phyloP scores from a whole-genome alignment of 2,113 vertebrate genomes.

The Phrynocephalus versicolor region DNA sequence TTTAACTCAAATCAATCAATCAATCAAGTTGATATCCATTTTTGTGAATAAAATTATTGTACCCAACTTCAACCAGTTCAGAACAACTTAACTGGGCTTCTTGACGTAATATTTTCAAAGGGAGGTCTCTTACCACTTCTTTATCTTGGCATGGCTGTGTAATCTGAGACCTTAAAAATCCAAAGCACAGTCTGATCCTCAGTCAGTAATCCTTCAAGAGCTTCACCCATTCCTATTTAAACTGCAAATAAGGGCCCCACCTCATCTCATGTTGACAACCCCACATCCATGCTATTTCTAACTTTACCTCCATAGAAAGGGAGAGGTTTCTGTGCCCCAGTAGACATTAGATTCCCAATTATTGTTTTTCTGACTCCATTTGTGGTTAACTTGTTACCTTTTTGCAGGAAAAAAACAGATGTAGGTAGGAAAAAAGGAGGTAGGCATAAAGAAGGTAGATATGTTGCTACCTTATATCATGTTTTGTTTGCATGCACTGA shows the following conservation, averaged over 20 bases:
- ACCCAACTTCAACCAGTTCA: not conserved
- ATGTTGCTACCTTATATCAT: too few relatives aligned
- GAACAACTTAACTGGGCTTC: too few relatives aligned
- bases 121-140: not conserved
- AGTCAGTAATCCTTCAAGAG: conserved; percentile 25
- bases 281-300: not conserved
- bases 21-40: not conserved
- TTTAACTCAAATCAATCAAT: too few relatives aligned
- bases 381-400: too few relatives aligned
- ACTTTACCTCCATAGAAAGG: not conserved
- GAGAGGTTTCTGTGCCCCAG: not conserved
- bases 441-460: too few relatives aligned
- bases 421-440: too few relatives aligned
- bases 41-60: not conserved
- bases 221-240: conserved; percentile 17
- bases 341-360: too few relatives aligned
- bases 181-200: conserved; percentile 1
- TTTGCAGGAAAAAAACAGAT: too few relatives aligned
- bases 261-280: not conserved
- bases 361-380: too few relatives aligned
- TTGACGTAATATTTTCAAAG: not conserved
- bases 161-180: conserved; percentile 9
- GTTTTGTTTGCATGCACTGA: too few relatives aligned
- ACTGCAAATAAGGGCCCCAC: not conserved
- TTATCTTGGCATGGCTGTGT: conserved; percentile 11